Conservation (phyloP, 2,888 invertebrate genomes). For the Dynastes tityus region DNA sequence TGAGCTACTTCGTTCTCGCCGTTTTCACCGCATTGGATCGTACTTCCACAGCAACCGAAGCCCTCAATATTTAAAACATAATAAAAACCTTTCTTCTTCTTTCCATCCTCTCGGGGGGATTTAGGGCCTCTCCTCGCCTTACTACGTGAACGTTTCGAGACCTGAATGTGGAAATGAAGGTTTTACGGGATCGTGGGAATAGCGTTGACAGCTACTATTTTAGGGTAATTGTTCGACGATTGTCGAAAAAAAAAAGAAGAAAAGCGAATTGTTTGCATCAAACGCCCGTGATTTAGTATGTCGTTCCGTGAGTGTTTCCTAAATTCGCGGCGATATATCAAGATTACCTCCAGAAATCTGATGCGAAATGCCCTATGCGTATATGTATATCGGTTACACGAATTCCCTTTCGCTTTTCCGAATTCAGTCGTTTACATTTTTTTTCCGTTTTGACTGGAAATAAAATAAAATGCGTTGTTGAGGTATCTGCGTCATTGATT, state of each 20-base stretch:
- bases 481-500: background rate
- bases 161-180: slow-evolving; percentile 59
- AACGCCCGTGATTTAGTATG: slow-evolving; percentile 41
- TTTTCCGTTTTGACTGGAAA: slow-evolving; percentile 5
- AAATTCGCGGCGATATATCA: slow-evolving; percentile 44
- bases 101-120: slow-evolving; percentile 58
- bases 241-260: slow-evolving; percentile 25
- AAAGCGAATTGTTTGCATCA: slow-evolving; percentile 41
- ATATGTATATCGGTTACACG: background rate
- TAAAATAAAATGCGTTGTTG: background rate
- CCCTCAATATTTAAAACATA: slow-evolving; percentile 64
- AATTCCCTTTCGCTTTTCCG: background rate
- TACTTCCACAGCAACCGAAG: slow-evolving; percentile 51
- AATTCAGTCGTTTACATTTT: slow-evolving; percentile 12
- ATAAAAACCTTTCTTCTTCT: slow-evolving; percentile 60
- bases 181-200: slow-evolving; percentile 28
- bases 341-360: slow-evolving; percentile 32
- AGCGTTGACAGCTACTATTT: slow-evolving; percentile 33
- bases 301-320: slow-evolving; percentile 37
- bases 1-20: slow-evolving; percentile 47
- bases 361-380: slow-evolving; percentile 19
- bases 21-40: slow-evolving; percentile 48
- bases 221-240: slow-evolving; percentile 48
- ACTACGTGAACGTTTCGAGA: slow-evolving; percentile 59
- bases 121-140: slow-evolving; percentile 58